Evolutionary conservation across 2,113 vertebrate genomes (phyloP).

Genomic region (Chloroceryle aenea): DNA sequence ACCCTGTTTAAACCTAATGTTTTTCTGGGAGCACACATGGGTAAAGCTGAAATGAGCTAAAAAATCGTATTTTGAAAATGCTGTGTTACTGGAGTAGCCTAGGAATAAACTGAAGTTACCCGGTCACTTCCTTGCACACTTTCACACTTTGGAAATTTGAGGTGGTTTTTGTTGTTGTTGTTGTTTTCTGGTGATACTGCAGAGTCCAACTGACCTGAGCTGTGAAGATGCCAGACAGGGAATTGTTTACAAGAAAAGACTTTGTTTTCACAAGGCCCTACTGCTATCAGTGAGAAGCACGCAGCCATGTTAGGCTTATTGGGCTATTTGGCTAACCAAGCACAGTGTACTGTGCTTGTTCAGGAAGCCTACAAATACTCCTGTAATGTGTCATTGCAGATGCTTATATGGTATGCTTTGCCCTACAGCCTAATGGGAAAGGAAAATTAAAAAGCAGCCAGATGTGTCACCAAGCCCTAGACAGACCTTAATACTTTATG

Average conservation of each 20-base stretch:
- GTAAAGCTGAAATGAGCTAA: background rate
- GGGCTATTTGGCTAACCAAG: background rate
- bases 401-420: too few relatives aligned
- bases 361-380: fast-evolving
- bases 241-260: background rate
- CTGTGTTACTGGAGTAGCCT: fast-evolving
- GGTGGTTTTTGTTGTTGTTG: background rate
- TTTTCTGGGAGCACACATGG: fast-evolving
- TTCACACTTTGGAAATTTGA: background rate
- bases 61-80: background rate
- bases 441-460: background rate
- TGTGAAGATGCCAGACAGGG: background rate
- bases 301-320: background rate
- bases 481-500: background rate
- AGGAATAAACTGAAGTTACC: background rate
- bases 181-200: background rate
- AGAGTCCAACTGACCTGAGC: background rate
- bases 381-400: too few relatives aligned
- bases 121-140: background rate
- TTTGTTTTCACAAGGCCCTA: background rate
- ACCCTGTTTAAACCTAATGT: background rate
- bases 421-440: background rate
- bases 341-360: background rate
- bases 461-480: background rate
- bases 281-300: fast-evolving